Evolutionary conservation across 1,140 invertebrate genomes (phyloP).

Genomic region (Drosophila virilis): DNA sequence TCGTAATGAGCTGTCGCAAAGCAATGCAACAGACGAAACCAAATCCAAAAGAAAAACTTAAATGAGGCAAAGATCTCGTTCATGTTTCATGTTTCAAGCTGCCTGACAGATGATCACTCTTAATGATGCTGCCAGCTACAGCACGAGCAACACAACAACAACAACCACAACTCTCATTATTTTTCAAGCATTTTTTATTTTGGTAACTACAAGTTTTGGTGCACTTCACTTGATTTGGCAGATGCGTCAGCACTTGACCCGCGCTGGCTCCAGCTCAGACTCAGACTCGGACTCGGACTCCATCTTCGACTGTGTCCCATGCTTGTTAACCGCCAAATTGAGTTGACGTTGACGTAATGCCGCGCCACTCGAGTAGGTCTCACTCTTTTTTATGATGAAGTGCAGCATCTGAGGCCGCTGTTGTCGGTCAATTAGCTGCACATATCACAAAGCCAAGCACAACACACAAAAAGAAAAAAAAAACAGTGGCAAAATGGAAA

Average conservation of each 20-base stretch:
- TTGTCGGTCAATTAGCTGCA: constrained; percentile 74
- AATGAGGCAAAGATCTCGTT: constrained; percentile 58
- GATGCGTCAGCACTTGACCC: constrained; percentile 81
- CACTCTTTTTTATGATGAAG: constrained; percentile 68
- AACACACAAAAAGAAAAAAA: constrained; percentile 17
- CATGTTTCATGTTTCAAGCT: constrained; percentile 36
- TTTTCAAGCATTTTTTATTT: constrained; percentile 68
- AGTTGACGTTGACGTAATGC: constrained; percentile 81
- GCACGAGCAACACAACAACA: constrained; percentile 36
- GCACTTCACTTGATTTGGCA: constrained; percentile 78
- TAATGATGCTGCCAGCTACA: constrained; percentile 68
- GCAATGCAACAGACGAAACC: constrained; percentile 16
- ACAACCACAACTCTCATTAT: constrained; percentile 69
- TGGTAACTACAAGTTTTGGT: constrained; percentile 67
- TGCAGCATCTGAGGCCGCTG: constrained; percentile 56
- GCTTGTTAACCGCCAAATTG: constrained; percentile 76
- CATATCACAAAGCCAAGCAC: constrained; percentile 55
- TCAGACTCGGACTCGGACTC: constrained; percentile 26
- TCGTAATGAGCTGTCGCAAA: constrained; percentile 42
- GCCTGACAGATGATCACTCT: constrained; percentile 71
- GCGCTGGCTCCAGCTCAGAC: constrained; percentile 19
- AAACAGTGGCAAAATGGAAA: constrained; percentile 60
- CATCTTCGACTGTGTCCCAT: constrained; percentile 65
- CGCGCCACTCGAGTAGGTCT: constrained; percentile 71
- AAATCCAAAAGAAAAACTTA: constrained; percentile 41